Evolutionary conservation across 2,888 invertebrate species (phyloP).

Genomic region (Sinhomidia bicolor): DNA sequence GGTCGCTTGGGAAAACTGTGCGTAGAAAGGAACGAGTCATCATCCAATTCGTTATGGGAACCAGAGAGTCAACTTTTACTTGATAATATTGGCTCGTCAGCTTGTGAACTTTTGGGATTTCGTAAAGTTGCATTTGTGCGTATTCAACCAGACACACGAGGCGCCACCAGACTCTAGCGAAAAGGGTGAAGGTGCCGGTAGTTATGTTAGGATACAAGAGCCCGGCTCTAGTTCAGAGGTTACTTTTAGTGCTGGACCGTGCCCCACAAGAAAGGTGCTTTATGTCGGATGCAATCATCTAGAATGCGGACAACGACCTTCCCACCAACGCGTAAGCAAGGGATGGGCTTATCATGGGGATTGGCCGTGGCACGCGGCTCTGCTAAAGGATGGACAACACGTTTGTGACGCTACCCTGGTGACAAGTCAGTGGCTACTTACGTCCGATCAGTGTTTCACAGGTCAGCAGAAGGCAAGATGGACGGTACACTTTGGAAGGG

Average conservation of each 20-base stretch:
- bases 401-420: constrained; percentile 94
- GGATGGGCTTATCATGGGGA: constrained; percentile 83
- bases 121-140: constrained; percentile 89
- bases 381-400: constrained; percentile 92
- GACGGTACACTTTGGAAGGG: constrained; percentile 79
- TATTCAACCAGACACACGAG: constrained; percentile 85
- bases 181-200: constrained; percentile 81
- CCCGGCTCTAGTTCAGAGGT: constrained; percentile 89
- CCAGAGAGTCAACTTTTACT: constrained; percentile 77
- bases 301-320: constrained; percentile 88
- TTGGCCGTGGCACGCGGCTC: constrained; percentile 93
- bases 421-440: constrained; percentile 91
- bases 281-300: constrained; percentile 90
- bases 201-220: constrained; percentile 92
- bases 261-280: constrained; percentile 89
- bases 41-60: constrained; percentile 75
- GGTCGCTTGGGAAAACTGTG: constrained; percentile 79
- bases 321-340: constrained; percentile 82
- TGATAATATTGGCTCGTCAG: constrained; percentile 79
- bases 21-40: constrained; percentile 77
- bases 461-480: constrained; percentile 81
- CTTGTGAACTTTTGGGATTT: constrained; percentile 80
- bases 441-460: constrained; percentile 93
- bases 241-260: constrained; percentile 89
- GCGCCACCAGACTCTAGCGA: constrained; percentile 68